Evolutionary conservation across 2,797 vertebrate species (phyloP).

Genomic region (Paedocypris micromegethes): DNA sequence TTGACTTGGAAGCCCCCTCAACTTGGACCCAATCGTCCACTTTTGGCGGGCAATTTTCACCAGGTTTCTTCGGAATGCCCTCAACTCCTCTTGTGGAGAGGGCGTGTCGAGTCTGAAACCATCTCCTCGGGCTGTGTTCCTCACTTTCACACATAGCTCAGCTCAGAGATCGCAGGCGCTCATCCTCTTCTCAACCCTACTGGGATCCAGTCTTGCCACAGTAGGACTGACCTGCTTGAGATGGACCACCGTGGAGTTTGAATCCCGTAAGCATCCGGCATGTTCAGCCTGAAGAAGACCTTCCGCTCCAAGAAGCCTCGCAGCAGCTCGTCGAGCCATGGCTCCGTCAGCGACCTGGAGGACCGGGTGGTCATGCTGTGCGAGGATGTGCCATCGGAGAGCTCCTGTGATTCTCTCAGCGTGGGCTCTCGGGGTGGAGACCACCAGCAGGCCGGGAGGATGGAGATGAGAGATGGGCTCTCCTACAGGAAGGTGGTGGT

Average conservation of each 20-base stretch:
- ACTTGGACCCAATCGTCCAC: too few relatives aligned
- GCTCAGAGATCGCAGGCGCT: not conserved
- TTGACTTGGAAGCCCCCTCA: too few relatives aligned
- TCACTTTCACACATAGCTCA: slow-evolving; percentile 53
- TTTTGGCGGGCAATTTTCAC: too few relatives aligned
- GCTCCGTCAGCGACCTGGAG: slow-evolving; percentile 59
- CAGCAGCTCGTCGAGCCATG: slow-evolving; percentile 51
- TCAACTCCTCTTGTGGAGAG: slow-evolving; percentile 6
- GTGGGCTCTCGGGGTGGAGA: slow-evolving; percentile 51
- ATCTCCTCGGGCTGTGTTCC: slow-evolving; percentile 51
- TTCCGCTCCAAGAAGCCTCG: slow-evolving; percentile 32
- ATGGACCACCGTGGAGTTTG: not conserved
- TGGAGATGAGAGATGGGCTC: slow-evolving; percentile 47
- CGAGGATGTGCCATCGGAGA: slow-evolving; percentile 56
- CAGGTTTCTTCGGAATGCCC: too few relatives aligned
- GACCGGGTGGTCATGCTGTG: slow-evolving; percentile 69
- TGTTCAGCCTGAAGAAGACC: slow-evolving; percentile 60
- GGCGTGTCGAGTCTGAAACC: slow-evolving; percentile 48
- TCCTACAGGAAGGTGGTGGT: slow-evolving; percentile 51
- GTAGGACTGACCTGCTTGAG: too few relatives aligned
- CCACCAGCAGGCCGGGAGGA: slow-evolving; percentile 18
- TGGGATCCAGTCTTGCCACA: not conserved
- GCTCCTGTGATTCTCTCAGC: slow-evolving; percentile 51
- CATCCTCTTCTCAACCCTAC: not conserved
- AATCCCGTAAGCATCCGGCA: slow-evolving; percentile 20